Evolutionary conservation across 2,888 invertebrate genomes (phyloP).

Genomic region (Tetranychus piercei): DNA sequence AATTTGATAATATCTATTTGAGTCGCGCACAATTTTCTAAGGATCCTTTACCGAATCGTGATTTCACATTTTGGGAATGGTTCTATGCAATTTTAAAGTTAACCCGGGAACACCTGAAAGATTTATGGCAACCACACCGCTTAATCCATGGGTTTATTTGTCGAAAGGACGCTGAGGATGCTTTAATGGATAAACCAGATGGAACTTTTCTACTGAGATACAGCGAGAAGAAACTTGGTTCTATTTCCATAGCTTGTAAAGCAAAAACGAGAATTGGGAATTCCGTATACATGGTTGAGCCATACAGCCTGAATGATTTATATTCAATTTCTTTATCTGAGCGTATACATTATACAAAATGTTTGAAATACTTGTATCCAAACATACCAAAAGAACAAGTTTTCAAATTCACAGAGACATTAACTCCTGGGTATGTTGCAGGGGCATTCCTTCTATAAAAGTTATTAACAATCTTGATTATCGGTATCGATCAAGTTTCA

Average conservation of each 20-base stretch:
- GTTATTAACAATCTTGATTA: no score
- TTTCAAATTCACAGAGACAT: slow-evolving; percentile 40
- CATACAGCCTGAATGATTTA: slow-evolving; percentile 82
- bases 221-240: slow-evolving; percentile 88
- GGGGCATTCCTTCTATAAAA: no score
- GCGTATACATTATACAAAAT: slow-evolving; percentile 64
- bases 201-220: slow-evolving; percentile 88
- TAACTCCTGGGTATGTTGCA: no score
- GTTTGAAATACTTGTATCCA: slow-evolving; percentile 62
- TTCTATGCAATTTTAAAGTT: slow-evolving; percentile 94
- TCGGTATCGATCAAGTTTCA: no score
- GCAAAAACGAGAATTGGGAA: background rate
- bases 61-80: slow-evolving; percentile 99
- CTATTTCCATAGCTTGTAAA: slow-evolving; percentile 74
- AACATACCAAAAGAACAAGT: slow-evolving; percentile 66
- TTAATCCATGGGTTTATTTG: slow-evolving; percentile 60
- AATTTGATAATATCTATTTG: slow-evolving; percentile 35
- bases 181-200: slow-evolving; percentile 50
- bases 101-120: slow-evolving; percentile 74
- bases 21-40: slow-evolving; percentile 86
- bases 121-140: slow-evolving; percentile 60
- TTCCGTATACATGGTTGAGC: slow-evolving; percentile 49
- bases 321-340: slow-evolving; percentile 75
- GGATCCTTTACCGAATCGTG: slow-evolving; percentile 69
- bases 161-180: slow-evolving; percentile 76